These are phyloP conservation scores for Sylvietta virens DNA, from an alignment of 2,113 vertebrate genomes.

Conservation along the genomic window DNA sequence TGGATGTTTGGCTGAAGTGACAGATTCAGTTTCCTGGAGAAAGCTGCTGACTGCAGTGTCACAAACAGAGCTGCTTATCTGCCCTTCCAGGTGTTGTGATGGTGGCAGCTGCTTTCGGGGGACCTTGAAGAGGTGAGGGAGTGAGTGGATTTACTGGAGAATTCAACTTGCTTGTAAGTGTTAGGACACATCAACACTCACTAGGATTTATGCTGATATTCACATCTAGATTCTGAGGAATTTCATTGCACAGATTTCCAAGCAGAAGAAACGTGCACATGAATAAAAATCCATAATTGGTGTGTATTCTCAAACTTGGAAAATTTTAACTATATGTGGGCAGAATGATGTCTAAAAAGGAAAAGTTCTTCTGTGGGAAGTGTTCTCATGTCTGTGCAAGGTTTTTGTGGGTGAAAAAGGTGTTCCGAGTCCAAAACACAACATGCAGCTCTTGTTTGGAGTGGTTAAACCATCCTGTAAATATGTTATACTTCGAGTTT, in stretches of 20 bases:
- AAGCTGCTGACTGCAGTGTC: constrained; percentile 54
- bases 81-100: constrained; percentile 53
- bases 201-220: background rate
- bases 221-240: background rate
- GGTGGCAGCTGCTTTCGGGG: constrained; percentile 34
- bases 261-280: background rate
- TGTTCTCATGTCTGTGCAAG: background rate
- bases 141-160: background rate
- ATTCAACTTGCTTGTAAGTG: background rate
- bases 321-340: background rate
- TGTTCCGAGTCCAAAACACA: background rate
- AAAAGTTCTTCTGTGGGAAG: background rate
- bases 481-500: background rate
- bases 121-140: constrained; percentile 11
- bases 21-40: constrained; percentile 49
- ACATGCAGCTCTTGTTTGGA: background rate
- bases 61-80: constrained; percentile 50
- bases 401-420: background rate
- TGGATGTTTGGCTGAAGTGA: constrained; percentile 41
- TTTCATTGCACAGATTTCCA: background rate
- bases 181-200: background rate
- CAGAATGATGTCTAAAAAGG: background rate
- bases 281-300: background rate
- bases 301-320: background rate
- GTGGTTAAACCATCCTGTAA: background rate